Base-by-base conservation (phyloP, 64 coral and sea anemone genomes). In the Catalaphyllia jardinei region DNA sequence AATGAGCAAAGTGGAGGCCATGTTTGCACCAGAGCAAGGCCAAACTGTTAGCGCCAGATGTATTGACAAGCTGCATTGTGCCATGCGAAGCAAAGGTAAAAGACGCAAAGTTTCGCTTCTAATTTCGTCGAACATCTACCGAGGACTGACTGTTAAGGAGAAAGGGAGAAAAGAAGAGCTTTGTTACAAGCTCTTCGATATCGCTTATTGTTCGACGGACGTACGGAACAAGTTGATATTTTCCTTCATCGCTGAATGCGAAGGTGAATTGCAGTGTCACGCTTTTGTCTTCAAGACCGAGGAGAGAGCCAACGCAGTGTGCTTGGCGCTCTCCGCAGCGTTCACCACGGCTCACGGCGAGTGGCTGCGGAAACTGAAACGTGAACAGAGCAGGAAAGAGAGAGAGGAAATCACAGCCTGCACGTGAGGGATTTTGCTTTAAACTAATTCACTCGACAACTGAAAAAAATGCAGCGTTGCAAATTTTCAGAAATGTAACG, bases 171-270 rank as follows among this genome's bases (percentile, higher is more conserved):
- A 75, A 19, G 33, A 38, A 35, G 95, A 88, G 33, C 52, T 81
- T 8, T 92, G 88, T 30, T 90, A 94, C 71, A 88, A 87, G 62
- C 71, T 97, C 20, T 85, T 93, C 16, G 71, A 94, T 72, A 93
- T 97, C 24, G 95, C 95, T 18, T 97, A 83, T 59, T 97, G 95
- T 22, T 89, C 82, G 9, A 90, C 91, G 59, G 92, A 92, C 77
- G 75, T 91, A 31, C 52, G 74, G 13, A 74, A 97, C 72, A 62
- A 88, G 4, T 77, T 76, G 59, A 75, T 97, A 61, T 97, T 93
- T 91, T 87, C 92, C 14, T 87, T 97, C 54, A 93, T 97, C 38
- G 95, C 79, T 22, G 92, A 97, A 71, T 65, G 75, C 42, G 83
- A 90, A 20, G 77, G 75, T 25, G 88, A 97, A 13, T 60, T 97